Evolutionary conservation across 2,113 vertebrate species (phyloP).

Genomic region (Eptesicus fuscus): DNA sequence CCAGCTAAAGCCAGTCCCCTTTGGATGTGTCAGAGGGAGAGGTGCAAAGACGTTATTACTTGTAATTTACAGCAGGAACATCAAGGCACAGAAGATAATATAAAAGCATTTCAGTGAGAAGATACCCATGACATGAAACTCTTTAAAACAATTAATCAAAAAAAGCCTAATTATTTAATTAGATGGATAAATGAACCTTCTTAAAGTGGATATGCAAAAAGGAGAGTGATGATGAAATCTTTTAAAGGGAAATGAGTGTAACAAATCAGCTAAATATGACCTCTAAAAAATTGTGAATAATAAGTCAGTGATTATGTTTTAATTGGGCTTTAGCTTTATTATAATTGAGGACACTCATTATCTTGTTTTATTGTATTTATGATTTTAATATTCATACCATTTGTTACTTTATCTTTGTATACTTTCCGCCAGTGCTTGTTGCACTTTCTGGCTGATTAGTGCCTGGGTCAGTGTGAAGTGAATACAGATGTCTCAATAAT

Average conservation of each 20-base stretch:
- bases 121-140: conserved; percentile 81
- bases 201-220: conserved; percentile 77
- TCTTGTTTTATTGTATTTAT: conserved; percentile 78
- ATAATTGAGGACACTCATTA: conserved; percentile 79
- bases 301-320: conserved; percentile 77
- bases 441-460: conserved; percentile 80
- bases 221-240: conserved; percentile 75
- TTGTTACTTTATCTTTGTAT: conserved; percentile 78
- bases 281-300: conserved; percentile 73
- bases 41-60: conserved; percentile 73
- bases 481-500: conserved; percentile 85
- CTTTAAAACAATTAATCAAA: conserved; percentile 83
- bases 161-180: conserved; percentile 82
- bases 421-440: conserved; percentile 77
- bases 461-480: conserved; percentile 80
- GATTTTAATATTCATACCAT: conserved; percentile 78
- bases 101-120: conserved; percentile 79
- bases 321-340: conserved; percentile 80
- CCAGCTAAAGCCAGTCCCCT: conserved; percentile 69
- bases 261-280: conserved; percentile 78
- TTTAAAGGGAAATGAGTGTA: conserved; percentile 78
- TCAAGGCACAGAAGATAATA: conserved; percentile 78
- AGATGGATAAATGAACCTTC: conserved; percentile 77
- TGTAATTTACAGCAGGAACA: conserved; percentile 81
- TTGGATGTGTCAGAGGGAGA: conserved; percentile 68